Percentiles rank a stretch among this genome's conserved stretches.
These are phyloP conservation scores for Cinara cedri DNA, from an alignment of 2,888 invertebrate genomes.

Conservation along the genomic window DNA sequence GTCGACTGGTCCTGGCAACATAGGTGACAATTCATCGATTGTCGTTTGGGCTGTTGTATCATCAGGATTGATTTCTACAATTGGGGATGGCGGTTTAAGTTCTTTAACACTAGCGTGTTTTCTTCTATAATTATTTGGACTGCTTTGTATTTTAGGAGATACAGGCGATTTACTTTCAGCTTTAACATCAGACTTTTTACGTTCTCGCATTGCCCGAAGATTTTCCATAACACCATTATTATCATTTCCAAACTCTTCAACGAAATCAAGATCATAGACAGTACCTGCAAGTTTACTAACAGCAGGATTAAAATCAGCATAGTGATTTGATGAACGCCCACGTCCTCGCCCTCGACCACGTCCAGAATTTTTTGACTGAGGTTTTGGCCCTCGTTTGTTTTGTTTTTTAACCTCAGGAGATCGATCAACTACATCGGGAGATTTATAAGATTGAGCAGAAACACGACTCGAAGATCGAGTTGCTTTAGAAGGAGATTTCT, in stretches of 20 bases:
- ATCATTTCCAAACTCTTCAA: conserved; percentile 80
- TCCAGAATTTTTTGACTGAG: conserved; percentile 65
- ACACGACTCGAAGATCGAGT: conserved; percentile 71
- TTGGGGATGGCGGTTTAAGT: conserved; percentile 66
- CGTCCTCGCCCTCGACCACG: conserved; percentile 62
- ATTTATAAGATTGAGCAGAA: conserved; percentile 67
- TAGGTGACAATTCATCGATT: conserved; percentile 60
- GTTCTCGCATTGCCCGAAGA: conserved; percentile 78
- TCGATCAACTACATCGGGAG: conserved; percentile 74
- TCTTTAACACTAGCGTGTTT: conserved; percentile 64
- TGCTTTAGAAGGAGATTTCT: conserved; percentile 69
- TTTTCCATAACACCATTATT: conserved; percentile 70
- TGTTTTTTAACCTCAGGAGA: conserved; percentile 66
- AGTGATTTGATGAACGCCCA: conserved; percentile 64
- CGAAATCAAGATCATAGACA: conserved; percentile 84
- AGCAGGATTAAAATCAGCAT: conserved; percentile 67
- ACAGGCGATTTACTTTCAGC: conserved; percentile 69
- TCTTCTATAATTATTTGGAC: conserved; percentile 50
- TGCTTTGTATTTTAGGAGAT: conserved; percentile 51
- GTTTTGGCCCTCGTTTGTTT: conserved; percentile 64
- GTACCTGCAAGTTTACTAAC: conserved; percentile 83
- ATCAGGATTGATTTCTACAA: conserved; percentile 61
- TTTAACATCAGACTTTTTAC: conserved; percentile 76
- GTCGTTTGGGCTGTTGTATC: conserved; percentile 4
- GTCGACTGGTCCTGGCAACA: conserved; percentile 85